Base-by-base conservation (phyloP, 2,797 vertebrate genomes). In the Schizopygopsis pylzovi region DNA sequence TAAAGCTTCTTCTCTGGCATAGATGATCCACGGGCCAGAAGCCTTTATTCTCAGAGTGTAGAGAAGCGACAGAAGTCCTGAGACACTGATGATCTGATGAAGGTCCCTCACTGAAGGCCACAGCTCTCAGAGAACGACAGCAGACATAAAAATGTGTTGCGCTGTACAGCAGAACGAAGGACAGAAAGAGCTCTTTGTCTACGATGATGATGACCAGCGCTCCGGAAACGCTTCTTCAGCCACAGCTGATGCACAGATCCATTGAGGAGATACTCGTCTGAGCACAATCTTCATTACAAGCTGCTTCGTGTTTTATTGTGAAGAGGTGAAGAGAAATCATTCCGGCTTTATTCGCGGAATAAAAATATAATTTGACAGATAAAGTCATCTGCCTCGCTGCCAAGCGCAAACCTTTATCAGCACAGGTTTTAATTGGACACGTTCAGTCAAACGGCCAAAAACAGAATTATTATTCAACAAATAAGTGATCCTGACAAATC, bases 61-160 rank as follows among this genome's bases (percentile, higher is more conserved):
- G 10, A 39, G 49, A 54, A 54, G 16, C 37, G 3, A 13, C 12
- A 7, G 56, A 28, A 47, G n/a, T 1, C n/a, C 43, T 6, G 22
- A 72, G 70, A 71, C n/a, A 15, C 47, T n/a, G 28, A 56, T 7
- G 39, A 12, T 43, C 4, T 25, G 68, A 28, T 9, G 72, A 61
- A 52, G 15, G 25, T 73, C 71, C 56, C 2, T 15, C 25, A 63
- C 2, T 33, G 16, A 33, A 33, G 28, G 49, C 20, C 73, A 37
- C 33, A 16, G 25, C 61, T 49, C 6, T 28, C 6, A 33, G 43
- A 67, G 39, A 43, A 79, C 56, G 25, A 93, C 93, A 95, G 94
- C 96, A 97, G 97, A 97, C 97, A 97, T 97, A 97, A 97, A 97
- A 97, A 97, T 97, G 96, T 91, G 95, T 96, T 96, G 94, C 92